Percentiles rank a stretch among this genome's conserved stretches.
Evolutionary conservation across 2,113 vertebrate genomes (phyloP).

Genomic region (Petromus typicus): DNA sequence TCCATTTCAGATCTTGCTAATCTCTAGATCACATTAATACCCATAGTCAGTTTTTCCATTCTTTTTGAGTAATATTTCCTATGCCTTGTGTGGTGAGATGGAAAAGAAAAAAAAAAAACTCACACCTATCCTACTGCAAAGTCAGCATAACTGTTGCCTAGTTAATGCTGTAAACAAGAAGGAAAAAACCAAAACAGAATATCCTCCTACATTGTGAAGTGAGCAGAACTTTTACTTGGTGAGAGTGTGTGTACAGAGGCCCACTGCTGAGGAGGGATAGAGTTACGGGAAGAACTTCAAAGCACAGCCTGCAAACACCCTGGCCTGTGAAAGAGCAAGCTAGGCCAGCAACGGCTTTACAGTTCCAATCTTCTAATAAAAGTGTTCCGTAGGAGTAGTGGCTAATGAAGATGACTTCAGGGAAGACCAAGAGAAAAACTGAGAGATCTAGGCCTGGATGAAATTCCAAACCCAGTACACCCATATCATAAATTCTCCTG

Average conservation of each 20-base stretch:
- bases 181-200: neutral
- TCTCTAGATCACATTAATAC: slow-evolving; percentile 40
- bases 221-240: neutral
- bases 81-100: neutral
- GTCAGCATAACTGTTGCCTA: slow-evolving; percentile 57
- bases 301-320: slow-evolving; percentile 44
- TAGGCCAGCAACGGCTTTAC: neutral
- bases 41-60: slow-evolving; percentile 25
- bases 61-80: slow-evolving; percentile 60
- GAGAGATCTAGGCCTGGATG: neutral
- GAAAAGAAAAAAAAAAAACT: slow-evolving; percentile 24
- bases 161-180: slow-evolving; percentile 58
- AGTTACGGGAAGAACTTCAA: slow-evolving; percentile 25
- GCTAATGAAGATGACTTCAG: slow-evolving; percentile 17
- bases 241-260: slow-evolving; percentile 27
- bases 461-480: slow-evolving; percentile 22
- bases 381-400: slow-evolving; percentile 50
- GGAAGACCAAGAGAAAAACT: neutral
- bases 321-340: neutral
- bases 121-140: neutral
- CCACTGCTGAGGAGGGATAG: neutral
- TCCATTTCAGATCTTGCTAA: slow-evolving; percentile 33
- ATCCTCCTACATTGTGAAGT: neutral
- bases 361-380: slow-evolving; percentile 46
- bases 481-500: slow-evolving; percentile 43